phyloP scores from a whole-genome alignment of 1,140 invertebrate species.

The Phymorhynchus buccinoides region DNA sequence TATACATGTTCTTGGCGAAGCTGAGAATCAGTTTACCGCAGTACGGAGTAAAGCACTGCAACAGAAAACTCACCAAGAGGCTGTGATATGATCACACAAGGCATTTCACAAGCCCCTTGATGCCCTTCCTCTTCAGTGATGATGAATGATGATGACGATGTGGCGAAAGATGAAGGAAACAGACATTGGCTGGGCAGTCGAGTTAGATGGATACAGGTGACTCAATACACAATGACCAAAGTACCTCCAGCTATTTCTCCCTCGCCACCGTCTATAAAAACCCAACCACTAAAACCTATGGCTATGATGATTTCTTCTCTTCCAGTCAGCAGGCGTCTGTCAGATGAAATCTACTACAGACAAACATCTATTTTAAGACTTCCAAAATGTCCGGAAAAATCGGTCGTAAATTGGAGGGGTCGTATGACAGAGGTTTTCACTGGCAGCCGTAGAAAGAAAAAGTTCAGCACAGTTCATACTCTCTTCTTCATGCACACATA shows the following conservation, averaged over 20 bases:
- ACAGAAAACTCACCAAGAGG: slow-evolving; percentile 24
- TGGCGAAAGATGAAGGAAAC: background rate
- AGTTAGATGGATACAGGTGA: too few species aligned
- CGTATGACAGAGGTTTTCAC: too few species aligned
- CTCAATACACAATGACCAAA: too few species aligned
- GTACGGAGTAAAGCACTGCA: background rate
- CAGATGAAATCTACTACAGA: too few species aligned
- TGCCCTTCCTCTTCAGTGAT: slow-evolving; percentile 1
- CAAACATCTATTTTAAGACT: too few species aligned
- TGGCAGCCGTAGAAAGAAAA: too few species aligned
- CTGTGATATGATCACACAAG: background rate
- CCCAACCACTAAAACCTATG: background rate
- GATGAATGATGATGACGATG: background rate
- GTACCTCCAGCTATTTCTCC: background rate
- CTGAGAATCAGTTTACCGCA: background rate
- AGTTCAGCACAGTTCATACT: too few species aligned
- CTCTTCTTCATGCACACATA: too few species aligned
- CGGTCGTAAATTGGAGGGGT: too few species aligned
- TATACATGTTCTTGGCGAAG: background rate
- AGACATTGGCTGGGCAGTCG: background rate
- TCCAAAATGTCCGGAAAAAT: too few species aligned
- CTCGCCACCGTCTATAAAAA: background rate
- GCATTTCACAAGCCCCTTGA: slow-evolving; percentile 18
- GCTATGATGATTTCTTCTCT: too few species aligned
- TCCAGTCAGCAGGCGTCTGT: too few species aligned